Evolutionary conservation across 2,113 vertebrate genomes (phyloP).

Genomic region (Rhodinocichla rosea): DNA sequence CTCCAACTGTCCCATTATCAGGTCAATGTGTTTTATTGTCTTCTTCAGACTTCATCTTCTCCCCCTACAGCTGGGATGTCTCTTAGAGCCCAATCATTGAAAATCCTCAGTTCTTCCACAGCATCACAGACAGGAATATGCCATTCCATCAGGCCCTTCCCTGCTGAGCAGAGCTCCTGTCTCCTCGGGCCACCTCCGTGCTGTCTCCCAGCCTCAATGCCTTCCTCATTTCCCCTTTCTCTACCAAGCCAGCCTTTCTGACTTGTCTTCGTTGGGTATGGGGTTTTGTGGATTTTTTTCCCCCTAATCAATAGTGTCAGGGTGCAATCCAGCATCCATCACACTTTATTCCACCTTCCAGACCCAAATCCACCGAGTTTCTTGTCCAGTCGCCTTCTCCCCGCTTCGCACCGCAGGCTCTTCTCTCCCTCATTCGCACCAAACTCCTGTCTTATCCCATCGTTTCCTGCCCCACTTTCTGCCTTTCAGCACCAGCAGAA

Average conservation of each 20-base stretch:
- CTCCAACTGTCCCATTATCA: neutral
- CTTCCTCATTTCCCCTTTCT: neutral
- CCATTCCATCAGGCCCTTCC: neutral
- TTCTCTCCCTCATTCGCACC: neutral
- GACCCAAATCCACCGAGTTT: neutral
- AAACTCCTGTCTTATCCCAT: neutral
- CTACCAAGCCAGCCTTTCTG: neutral
- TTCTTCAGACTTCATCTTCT: neutral
- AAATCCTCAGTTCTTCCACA: neutral
- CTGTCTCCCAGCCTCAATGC: too few relatives aligned
- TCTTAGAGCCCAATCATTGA: neutral
- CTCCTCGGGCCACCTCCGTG: neutral
- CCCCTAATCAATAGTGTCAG: neutral
- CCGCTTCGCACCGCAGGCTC: fast-evolving
- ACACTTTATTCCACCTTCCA: neutral
- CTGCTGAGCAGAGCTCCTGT: fast-evolving
- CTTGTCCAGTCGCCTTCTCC: neutral
- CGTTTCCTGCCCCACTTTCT: neutral
- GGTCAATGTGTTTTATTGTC: neutral
- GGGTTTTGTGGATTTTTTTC: fast-evolving
- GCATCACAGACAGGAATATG: neutral
- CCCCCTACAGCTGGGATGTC: neutral
- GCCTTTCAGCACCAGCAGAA: neutral
- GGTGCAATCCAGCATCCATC: neutral
- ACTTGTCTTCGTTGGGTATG: neutral